These are phyloP conservation scores for Hypselothyrea guttata DNA, from an alignment of 2,888 invertebrate species.

Conservation along the genomic window DNA sequence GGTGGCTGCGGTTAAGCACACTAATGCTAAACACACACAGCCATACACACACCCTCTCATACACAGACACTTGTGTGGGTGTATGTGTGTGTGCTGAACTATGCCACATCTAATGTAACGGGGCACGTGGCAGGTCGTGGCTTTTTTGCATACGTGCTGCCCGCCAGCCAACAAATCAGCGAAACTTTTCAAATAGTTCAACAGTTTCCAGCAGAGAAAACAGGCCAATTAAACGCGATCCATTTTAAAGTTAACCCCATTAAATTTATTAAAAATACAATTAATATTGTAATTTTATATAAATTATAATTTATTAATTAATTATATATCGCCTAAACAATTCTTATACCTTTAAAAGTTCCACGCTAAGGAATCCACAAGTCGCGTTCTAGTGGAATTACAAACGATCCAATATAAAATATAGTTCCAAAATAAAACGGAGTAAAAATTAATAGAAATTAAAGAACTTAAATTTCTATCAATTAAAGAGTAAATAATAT, in stretches of 20 bases:
- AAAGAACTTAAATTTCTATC: too few relatives aligned
- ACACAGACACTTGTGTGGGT: background rate
- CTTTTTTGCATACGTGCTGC: slow-evolving; percentile 6
- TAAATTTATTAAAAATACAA: too few relatives aligned
- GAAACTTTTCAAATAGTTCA: slow-evolving; percentile 6
- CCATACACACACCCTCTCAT: slow-evolving; percentile 22
- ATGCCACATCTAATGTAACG: slow-evolving; percentile 37
- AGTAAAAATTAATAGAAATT: too few relatives aligned
- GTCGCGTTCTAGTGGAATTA: too few relatives aligned
- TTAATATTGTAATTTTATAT: too few relatives aligned
- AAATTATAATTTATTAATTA: background rate
- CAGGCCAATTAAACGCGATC: background rate
- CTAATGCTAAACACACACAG: slow-evolving; percentile 19
- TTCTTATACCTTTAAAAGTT: too few relatives aligned
- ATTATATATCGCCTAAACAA: too few relatives aligned
- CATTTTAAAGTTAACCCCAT: too few relatives aligned
- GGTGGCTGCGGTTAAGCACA: slow-evolving; percentile 26
- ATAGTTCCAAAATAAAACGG: too few relatives aligned
- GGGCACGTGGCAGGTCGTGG: slow-evolving; percentile 22
- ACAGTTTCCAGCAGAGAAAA: background rate
- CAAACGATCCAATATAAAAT: too few relatives aligned
- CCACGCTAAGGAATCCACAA: too few relatives aligned
- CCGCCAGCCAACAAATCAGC: slow-evolving; percentile 5
- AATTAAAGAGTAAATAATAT: too few relatives aligned
- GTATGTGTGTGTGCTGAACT: slow-evolving; percentile 24